Evolutionary conservation across 2,888 invertebrate species (phyloP), one percentile per base, ranked within the genome.

Genomic region (Mactromeris polynyma): DNA sequence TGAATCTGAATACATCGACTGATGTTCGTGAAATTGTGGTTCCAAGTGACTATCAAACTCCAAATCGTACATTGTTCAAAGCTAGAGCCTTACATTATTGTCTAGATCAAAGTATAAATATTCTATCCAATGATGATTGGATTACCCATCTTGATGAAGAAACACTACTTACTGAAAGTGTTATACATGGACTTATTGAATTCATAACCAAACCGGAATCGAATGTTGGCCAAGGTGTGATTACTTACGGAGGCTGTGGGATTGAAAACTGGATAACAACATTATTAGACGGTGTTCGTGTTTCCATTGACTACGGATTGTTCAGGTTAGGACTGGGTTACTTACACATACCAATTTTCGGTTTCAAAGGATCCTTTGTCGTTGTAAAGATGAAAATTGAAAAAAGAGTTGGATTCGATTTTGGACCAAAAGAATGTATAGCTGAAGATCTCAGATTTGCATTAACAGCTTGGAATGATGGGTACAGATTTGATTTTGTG

Each of bases 251-350:
- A 21, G 81, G 81, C 19, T 81, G 83, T 4, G 87, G 78, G 26
- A 64, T 91, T 42, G 91, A 89, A 73, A 88, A 88, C 81, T 90
- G 90, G 90, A 31, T 90, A 19, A 88, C 90, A n/a, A 90, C 90
- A 17, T 69, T 90, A 21, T 33, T 79, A 40, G 90, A 90, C 69
- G 83, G 88, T 19, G 54, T 87, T 51, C 81, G 88, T 42, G 83
- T 83, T 31, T 79, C 80, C 11, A 83, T 86, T 31, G 90, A 90
- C 81, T 90, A 86, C 46, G 91, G 91, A 14, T n/a, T 88, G 42
- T 51, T 83, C 31, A 78, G 91, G 17, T 83, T 91, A 33, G 81
- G 81, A 33, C 79, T 89, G 7, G 85, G 87, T 36, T 77, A 85
- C 17, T 46, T 89, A 19, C 87, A 89, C n/a, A 78, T 82, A 81